These are phyloP conservation scores for Helicoverpa armigera DNA, from an alignment of 1,140 invertebrate species.

Conservation along the genomic window DNA sequence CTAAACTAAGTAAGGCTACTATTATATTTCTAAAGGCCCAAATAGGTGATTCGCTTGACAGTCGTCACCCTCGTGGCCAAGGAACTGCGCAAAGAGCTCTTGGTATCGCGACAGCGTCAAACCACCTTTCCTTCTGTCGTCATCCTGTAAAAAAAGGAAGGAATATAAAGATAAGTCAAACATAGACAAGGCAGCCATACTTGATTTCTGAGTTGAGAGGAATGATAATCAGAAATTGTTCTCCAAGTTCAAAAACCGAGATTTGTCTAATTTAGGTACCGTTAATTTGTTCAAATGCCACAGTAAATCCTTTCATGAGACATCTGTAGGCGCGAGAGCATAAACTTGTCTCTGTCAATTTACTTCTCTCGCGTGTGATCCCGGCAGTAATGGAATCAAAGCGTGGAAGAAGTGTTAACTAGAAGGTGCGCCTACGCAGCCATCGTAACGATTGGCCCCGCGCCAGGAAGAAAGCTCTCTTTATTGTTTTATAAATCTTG, in stretches of 20 bases:
- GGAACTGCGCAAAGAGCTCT: constrained; percentile 93
- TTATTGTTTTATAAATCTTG: constrained; percentile 55
- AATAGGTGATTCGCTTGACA: constrained; percentile 92
- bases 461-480: constrained; percentile 58
- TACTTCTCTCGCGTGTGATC: constrained; percentile 5
- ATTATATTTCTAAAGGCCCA: constrained; percentile 89
- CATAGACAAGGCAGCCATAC: background rate
- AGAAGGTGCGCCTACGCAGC: constrained; percentile 33
- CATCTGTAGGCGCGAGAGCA: constrained; percentile 30
- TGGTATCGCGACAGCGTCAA: constrained; percentile 92
- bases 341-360: constrained; percentile 30
- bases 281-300: constrained; percentile 1
- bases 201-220: no score
- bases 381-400: constrained; percentile 13
- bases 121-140: constrained; percentile 92
- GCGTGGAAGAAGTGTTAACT: constrained; percentile 31
- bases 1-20: constrained; percentile 19
- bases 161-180: background rate
- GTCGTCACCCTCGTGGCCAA: constrained; percentile 91
- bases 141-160: constrained; percentile 88
- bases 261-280: background rate
- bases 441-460: constrained; percentile 31
- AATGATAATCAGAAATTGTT: no score
- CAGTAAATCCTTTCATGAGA: constrained; percentile 23
- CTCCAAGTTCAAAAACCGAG: background rate